Percentiles rank a stretch among this genome's conserved stretches.
phyloP scores from a whole-genome alignment of 1,140 invertebrate genomes.

The Pachyrhynchus sulphureomaculatus region DNA sequence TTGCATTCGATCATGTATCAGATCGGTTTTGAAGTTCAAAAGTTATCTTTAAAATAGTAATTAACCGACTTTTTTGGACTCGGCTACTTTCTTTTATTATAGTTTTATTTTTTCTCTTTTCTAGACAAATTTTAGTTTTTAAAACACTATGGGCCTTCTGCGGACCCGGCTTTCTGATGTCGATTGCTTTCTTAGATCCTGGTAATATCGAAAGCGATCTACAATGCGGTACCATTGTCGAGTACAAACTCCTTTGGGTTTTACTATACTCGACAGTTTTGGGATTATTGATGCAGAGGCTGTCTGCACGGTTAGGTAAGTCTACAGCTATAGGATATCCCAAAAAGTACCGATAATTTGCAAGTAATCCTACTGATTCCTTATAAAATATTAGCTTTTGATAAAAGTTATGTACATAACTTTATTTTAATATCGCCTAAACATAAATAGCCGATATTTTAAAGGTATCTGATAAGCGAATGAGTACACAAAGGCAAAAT shows the following conservation, averaged over 20 bases:
- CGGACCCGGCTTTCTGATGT: constrained; percentile 92
- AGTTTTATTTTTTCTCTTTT: constrained; percentile 37
- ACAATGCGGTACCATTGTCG: constrained; percentile 77
- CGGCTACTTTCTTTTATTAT: too few species aligned
- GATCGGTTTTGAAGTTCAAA: too few species aligned
- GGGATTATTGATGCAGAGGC: constrained; percentile 84
- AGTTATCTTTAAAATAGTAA: too few species aligned
- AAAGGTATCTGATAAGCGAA: too few species aligned
- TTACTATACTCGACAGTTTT: constrained; percentile 83
- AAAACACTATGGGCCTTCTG: constrained; percentile 92
- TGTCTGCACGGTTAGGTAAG: constrained; percentile 77
- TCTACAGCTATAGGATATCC: not conserved
- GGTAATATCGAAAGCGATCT: constrained; percentile 94
- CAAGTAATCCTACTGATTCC: not conserved
- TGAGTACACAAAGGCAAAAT: too few species aligned
- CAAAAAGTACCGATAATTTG: not conserved
- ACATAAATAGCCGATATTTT: too few species aligned
- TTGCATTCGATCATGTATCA: too few species aligned
- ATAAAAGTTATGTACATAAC: too few species aligned
- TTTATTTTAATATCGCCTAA: too few species aligned
- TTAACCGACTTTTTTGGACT: too few species aligned
- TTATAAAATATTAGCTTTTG: too few species aligned
- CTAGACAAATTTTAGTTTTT: constrained; percentile 74
- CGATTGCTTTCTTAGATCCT: constrained; percentile 91
- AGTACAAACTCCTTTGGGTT: constrained; percentile 86